Conservation (phyloP, 2,113 vertebrate species). For the Neoarius graeffei region DNA sequence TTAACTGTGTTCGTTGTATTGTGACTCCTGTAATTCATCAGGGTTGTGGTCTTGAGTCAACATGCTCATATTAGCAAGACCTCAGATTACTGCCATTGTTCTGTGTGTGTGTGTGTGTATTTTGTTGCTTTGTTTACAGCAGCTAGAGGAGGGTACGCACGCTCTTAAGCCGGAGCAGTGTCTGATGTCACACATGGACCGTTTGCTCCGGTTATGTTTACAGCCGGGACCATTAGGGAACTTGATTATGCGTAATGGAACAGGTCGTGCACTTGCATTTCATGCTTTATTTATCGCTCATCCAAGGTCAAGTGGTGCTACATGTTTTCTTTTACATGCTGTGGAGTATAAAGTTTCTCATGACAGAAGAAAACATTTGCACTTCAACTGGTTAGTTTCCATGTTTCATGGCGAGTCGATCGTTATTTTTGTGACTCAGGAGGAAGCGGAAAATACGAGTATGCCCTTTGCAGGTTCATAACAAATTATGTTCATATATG, state of each 20-base stretch:
- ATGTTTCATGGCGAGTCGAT: not conserved
- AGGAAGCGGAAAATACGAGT: not conserved
- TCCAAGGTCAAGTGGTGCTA: slow-evolving; percentile 48
- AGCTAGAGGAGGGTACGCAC: not conserved
- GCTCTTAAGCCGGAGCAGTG: slow-evolving; percentile 10
- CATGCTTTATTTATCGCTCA: slow-evolving; percentile 38
- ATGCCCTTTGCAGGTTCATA: not conserved
- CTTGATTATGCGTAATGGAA: slow-evolving; percentile 54
- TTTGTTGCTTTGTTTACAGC: slow-evolving; percentile 36
- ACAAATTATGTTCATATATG: not conserved
- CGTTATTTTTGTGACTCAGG: not conserved
- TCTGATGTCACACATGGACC: slow-evolving; percentile 29
- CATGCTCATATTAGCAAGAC: slow-evolving; percentile 23
- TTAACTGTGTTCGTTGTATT: not conserved
- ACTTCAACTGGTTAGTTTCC: not conserved
- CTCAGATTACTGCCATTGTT: not conserved
- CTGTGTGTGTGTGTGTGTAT: not conserved
- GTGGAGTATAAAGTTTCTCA: slow-evolving; percentile 28
- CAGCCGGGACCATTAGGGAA: slow-evolving; percentile 37
- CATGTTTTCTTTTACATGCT: slow-evolving; percentile 15
- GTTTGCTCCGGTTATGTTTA: slow-evolving; percentile 32
- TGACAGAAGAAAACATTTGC: not conserved
- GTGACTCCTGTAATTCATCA: not conserved
- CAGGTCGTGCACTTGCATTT: slow-evolving; percentile 37
- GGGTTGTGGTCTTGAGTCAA: not conserved